Conservation (phyloP, 2,888 invertebrate species). For the Leptopilina drosophilae region DNA sequence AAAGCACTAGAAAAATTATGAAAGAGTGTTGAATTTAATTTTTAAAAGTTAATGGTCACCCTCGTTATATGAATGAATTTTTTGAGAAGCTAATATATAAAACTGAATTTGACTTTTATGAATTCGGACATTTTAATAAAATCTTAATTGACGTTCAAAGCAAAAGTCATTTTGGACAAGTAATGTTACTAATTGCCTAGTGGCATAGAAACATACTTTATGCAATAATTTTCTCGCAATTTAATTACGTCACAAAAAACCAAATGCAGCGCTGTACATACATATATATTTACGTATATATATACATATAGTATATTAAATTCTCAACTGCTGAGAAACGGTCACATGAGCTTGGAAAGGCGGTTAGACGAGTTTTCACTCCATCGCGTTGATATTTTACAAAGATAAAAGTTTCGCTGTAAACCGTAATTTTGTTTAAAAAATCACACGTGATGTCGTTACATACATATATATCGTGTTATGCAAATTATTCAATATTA, state of each 20-base stretch:
- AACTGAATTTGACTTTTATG: background rate
- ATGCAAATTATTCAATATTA: background rate
- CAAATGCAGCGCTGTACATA: background rate
- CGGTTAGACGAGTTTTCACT: conserved; percentile 28
- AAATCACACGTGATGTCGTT: background rate
- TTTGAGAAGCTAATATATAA: too few relatives aligned
- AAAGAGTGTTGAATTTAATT: too few relatives aligned
- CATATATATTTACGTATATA: background rate
- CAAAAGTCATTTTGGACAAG: conserved; percentile 1
- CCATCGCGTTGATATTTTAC: conserved; percentile 6
- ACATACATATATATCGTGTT: background rate
- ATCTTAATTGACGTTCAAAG: background rate
- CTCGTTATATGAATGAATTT: too few relatives aligned
- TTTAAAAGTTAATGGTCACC: too few relatives aligned
- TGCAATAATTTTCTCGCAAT: conserved; percentile 10
- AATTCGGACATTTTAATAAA: background rate
- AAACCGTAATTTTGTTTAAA: conserved; percentile 17
- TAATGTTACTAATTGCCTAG: conserved; percentile 1
- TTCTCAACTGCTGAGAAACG: conserved; percentile 5
- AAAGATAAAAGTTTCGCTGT: conserved; percentile 7
- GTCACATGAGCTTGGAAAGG: conserved; percentile 28
- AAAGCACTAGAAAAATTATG: too few relatives aligned
- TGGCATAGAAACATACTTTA: conserved; percentile 19
- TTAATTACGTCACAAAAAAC: conserved; percentile 28
- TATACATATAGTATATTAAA: background rate